Percentiles rank a stretch among this genome's conserved stretches.
Conservation (phyloP, 35 echinoderm and acorn worm species). For the Strongylocentrotus purpuratus region DNA sequence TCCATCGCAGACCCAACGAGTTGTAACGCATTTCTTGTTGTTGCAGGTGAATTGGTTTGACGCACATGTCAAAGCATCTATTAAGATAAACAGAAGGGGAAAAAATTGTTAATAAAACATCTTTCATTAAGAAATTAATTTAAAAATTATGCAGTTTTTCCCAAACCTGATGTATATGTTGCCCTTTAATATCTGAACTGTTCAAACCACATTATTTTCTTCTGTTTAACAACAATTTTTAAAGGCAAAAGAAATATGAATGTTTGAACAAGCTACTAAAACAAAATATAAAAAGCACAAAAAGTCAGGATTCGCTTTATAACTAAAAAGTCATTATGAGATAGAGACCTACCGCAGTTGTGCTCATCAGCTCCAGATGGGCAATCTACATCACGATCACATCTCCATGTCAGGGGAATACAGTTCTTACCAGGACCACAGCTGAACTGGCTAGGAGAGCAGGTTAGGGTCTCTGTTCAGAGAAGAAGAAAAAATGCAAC, state of each 20-base stretch:
- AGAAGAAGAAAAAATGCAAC: not conserved
- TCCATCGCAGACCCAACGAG: slow-evolving; percentile 77
- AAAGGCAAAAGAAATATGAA: no score
- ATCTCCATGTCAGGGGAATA: slow-evolving; percentile 75
- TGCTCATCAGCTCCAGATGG: slow-evolving; percentile 67
- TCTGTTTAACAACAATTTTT: no score
- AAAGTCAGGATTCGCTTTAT: not conserved
- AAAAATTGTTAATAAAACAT: no score
- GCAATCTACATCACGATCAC: slow-evolving; percentile 83
- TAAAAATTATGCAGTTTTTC: no score
- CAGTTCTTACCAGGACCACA: slow-evolving; percentile 62
- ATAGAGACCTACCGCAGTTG: slow-evolving; percentile 53
- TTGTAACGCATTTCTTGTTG: slow-evolving; percentile 76
- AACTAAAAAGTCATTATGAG: not conserved
- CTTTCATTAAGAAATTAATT: no score
- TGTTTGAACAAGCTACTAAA: no score
- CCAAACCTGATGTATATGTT: no score
- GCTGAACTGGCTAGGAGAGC: slow-evolving; percentile 52
- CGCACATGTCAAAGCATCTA: slow-evolving; percentile 59
- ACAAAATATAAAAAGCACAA: not conserved
- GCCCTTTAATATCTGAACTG: no score
- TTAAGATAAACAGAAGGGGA: not conserved
- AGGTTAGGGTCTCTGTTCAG: slow-evolving; percentile 51
- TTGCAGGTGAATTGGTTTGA: slow-evolving; percentile 72
- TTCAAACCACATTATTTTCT: no score